Conservation (phyloP, 2,113 vertebrate species). For the Paedocypris sp. region DNA sequence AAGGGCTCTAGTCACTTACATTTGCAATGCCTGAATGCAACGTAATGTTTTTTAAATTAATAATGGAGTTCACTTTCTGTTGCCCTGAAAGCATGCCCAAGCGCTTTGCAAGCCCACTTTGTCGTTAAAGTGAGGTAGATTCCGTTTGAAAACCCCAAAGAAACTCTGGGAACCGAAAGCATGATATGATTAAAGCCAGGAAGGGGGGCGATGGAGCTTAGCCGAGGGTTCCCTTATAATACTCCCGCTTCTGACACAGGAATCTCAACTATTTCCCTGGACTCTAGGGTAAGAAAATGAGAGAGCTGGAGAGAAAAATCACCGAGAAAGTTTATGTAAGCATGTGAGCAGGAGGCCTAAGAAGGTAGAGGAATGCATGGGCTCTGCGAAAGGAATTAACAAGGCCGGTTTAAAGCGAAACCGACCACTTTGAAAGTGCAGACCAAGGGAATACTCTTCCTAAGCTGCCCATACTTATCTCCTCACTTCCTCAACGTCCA, state of each 20-base stretch:
- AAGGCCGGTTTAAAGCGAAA: slow-evolving; percentile 50
- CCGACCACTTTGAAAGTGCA: slow-evolving; percentile 21
- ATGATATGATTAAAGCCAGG: slow-evolving; percentile 41
- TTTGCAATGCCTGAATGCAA: not conserved
- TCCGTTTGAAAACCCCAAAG: slow-evolving; percentile 2
- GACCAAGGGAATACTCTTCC: slow-evolving; percentile 7
- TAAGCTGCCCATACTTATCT: not conserved
- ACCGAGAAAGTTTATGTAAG: slow-evolving; percentile 59
- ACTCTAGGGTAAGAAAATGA: slow-evolving; percentile 28
- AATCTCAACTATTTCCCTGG: slow-evolving; percentile 62
- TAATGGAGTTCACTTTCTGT: not conserved
- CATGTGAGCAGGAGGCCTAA: slow-evolving; percentile 53
- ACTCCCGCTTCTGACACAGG: slow-evolving; percentile 40
- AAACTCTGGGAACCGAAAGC: slow-evolving; percentile 40
- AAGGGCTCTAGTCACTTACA: too few species aligned
- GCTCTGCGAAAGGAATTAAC: slow-evolving; percentile 45
- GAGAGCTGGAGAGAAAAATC: slow-evolving; percentile 6
- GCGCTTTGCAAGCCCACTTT: not conserved
- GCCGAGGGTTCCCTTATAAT: slow-evolving; percentile 41
- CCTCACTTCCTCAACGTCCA: not conserved
- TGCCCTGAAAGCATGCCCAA: not conserved
- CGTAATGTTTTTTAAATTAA: not conserved
- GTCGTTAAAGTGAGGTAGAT: not conserved
- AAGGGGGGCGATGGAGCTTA: slow-evolving; percentile 36
- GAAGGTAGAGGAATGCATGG: slow-evolving; percentile 58